These are phyloP conservation scores for Periparus ater DNA, from an alignment of 2,797 vertebrate species.

Conservation along the genomic window DNA sequence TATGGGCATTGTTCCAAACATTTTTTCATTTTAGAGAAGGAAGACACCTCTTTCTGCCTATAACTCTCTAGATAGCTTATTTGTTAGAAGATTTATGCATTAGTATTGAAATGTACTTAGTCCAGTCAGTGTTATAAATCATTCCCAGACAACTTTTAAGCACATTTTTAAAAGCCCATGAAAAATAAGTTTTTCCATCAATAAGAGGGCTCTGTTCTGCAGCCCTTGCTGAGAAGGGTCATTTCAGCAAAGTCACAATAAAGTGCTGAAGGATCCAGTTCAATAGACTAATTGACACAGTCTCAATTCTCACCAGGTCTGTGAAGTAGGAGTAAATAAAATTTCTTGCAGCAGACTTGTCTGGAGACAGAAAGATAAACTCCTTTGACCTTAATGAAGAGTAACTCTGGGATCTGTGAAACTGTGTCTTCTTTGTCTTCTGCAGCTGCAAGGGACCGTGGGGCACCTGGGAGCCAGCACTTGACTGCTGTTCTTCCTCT, in stretches of 20 bases:
- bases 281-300: neutral
- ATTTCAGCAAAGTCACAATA: neutral
- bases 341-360: neutral
- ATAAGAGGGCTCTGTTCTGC: neutral
- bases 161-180: neutral
- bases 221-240: neutral
- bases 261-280: neutral
- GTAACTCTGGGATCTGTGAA: neutral
- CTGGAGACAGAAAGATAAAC: neutral
- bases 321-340: neutral
- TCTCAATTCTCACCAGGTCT: neutral
- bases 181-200: constrained; percentile 14
- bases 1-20: neutral
- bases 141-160: neutral
- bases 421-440: neutral
- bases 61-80: neutral
- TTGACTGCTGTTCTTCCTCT: accelerated
- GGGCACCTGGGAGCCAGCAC: neutral
- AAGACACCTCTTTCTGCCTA: neutral
- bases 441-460: accelerated
- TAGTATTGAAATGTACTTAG: constrained; percentile 39
- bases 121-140: constrained; percentile 33
- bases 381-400: neutral
- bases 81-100: constrained; percentile 40
- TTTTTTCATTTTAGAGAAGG: constrained; percentile 4